Evolutionary conservation across 2,797 vertebrate genomes (phyloP), one percentile per base, ranked within the genome.

Genomic region (Bradypodion ventrale): DNA sequence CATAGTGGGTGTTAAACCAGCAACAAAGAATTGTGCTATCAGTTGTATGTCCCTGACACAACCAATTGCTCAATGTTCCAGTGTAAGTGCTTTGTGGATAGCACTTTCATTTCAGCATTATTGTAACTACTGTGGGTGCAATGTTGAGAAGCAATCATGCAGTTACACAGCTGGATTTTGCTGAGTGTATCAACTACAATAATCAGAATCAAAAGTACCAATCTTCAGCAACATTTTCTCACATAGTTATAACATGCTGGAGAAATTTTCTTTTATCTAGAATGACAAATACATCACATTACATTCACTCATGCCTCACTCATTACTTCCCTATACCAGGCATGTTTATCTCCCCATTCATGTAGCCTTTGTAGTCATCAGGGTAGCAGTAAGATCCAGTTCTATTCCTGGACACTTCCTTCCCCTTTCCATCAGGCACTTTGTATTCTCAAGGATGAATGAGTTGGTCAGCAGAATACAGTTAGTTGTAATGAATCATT

Each of bases 281-380:
- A 59, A 12, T 75, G 87, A 72, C 1, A 90, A 63, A n/a, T 72
- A n/a, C 15, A 85, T 42, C 32, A 29, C 21, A 21, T 84, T 44
- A n/a, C 35, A 37, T 86, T 85, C 56, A 35, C 35, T 84, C 85
- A 88, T 3, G 46, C 86, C 78, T 85, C 23, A 70, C 49, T 75
- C 59, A 72, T 59, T 83, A 12, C 0, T 4, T 82, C 85, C 88
- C 84, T 42, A 69, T 3, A 4, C 74, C 72, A 77, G 65, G 21
- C 69, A 1, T 25, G n/a, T 35, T 3, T n/a, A 0, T 83, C 49
- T 88, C 69, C 5, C 63, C 52, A 60, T 6, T 69, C 65, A 1
- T 79, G 13, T 60, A 25, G 2, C 19, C 12, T 46, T 76, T 63
- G 32, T 4, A 56, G 1, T 56, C 35, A 56, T 15, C 75, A 35